Conservation (phyloP, 1,140 invertebrate species). For the Drosophila rhopaloa region DNA sequence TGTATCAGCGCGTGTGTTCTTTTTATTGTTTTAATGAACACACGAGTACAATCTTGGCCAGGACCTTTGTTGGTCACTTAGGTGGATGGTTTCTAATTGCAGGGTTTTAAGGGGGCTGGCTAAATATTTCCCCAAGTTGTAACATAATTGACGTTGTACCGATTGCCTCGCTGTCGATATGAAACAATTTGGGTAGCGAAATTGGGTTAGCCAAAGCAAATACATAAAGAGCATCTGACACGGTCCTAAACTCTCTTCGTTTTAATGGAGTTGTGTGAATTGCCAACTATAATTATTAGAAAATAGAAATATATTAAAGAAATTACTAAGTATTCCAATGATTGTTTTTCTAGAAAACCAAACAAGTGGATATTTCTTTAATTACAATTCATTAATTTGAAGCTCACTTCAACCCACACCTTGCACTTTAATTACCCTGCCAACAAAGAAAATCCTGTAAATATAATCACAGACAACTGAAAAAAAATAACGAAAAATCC, state of each 20-base stretch:
- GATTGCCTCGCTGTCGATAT: constrained; percentile 38
- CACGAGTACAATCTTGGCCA: constrained; percentile 61
- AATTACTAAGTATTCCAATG: no score
- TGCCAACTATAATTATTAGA: no score
- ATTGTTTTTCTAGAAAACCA: no score
- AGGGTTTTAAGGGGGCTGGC: background rate
- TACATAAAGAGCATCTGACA: background rate
- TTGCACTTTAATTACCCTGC: background rate
- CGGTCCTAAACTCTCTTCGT: background rate
- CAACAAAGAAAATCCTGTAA: constrained; percentile 14
- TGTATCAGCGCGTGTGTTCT: constrained; percentile 44
- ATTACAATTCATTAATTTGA: no score
- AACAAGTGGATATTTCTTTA: no score
- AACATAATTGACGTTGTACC: constrained; percentile 10
- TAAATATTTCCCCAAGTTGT: constrained; percentile 16
- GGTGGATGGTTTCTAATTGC: constrained; percentile 8
- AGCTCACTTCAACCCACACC: background rate
- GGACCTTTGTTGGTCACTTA: background rate
- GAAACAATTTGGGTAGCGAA: constrained; percentile 36
- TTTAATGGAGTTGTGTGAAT: background rate
- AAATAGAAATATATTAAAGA: no score
- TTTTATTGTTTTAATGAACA: constrained; percentile 83
- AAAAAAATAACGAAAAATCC: constrained; percentile 3
- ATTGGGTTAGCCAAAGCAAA: background rate
- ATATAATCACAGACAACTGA: constrained; percentile 30